Base-by-base conservation (phyloP, 2,888 invertebrate species). In the Autographa gamma region DNA sequence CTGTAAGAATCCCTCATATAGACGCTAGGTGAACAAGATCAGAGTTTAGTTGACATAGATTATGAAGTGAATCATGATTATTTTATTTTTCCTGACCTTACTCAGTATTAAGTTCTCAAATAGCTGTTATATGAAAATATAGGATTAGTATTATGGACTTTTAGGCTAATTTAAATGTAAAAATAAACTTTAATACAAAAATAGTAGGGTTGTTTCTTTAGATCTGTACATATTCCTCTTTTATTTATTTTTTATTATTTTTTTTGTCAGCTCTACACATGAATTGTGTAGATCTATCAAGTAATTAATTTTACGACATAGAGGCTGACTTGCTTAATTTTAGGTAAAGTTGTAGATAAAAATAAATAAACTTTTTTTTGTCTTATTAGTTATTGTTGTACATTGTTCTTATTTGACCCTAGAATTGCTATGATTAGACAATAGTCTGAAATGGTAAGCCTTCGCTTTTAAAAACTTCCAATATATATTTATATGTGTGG, bases 41-140 rank as follows among this genome's bases (percentile, higher is more conserved):
- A 86, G 84, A 88, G 85, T 89, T 88, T 84, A 92, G 86, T 89
- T 91, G 90, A 91, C 89, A 90, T 89, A 87, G 86, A 81, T 69
- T 71, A 85, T 83, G 84, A 86, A 85, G 78, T 87, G 75, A 89
- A 91, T 91, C 90, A 92, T 90, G 86, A 90, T 88, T 87, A 87
- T 85, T 89, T 86, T 85, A 80, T 86, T 87, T 89, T 91, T 89
- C 72, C 88, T 91, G 90, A 92, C 90, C 89, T 91, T 86, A 91
- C 90, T 91, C 95, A 95, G 95, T 95, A 95, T 95, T 95, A 94
- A 94, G 93, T 94, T 94, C 92, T 93, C 91, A 94, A 93, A 92
- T 94, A 93, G 90, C 83, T 92, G 91, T 93, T 91, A 89, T 84
- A 84, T 85, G 88, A 84, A 85, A 85, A 86, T 80, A 79, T 93